Evolutionary conservation across 2,113 vertebrate genomes (phyloP).

Genomic region (Xiphophorus maculatus): DNA sequence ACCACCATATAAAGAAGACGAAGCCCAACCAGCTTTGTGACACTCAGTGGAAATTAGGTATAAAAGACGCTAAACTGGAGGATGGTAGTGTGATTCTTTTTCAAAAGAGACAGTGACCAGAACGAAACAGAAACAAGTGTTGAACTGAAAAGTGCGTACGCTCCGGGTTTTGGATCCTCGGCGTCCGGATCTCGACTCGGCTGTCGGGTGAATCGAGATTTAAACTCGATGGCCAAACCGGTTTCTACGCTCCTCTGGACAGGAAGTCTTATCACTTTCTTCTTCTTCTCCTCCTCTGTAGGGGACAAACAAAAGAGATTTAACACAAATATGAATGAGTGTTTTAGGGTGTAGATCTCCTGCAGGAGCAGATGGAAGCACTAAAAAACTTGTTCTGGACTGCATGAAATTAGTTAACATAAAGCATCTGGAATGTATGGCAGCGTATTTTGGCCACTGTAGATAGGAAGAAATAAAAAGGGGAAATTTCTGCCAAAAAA

Average conservation of each 20-base stretch:
- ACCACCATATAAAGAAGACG: too few relatives aligned
- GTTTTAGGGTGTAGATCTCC: not conserved
- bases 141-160: slow-evolving; percentile 84
- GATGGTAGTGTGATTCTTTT: not conserved
- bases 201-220: slow-evolving; percentile 94
- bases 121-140: slow-evolving; percentile 20
- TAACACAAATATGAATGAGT: not conserved
- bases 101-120: not conserved
- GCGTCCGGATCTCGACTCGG: slow-evolving; percentile 90
- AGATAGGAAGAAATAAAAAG: too few relatives aligned
- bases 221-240: slow-evolving; percentile 92
- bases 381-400: too few relatives aligned
- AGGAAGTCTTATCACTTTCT: slow-evolving; percentile 89
- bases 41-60: too few relatives aligned
- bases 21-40: too few relatives aligned
- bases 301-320: not conserved
- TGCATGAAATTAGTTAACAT: too few relatives aligned
- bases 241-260: slow-evolving; percentile 96
- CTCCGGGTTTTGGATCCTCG: slow-evolving; percentile 94
- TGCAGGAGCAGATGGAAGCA: not conserved
- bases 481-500: too few relatives aligned
- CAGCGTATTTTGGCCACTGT: too few relatives aligned
- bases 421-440: too few relatives aligned
- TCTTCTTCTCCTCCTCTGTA: slow-evolving; percentile 90
- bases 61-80: not conserved